Evolutionary conservation across 2,113 vertebrate genomes (phyloP).

Genomic region (Daboia siamensis): DNA sequence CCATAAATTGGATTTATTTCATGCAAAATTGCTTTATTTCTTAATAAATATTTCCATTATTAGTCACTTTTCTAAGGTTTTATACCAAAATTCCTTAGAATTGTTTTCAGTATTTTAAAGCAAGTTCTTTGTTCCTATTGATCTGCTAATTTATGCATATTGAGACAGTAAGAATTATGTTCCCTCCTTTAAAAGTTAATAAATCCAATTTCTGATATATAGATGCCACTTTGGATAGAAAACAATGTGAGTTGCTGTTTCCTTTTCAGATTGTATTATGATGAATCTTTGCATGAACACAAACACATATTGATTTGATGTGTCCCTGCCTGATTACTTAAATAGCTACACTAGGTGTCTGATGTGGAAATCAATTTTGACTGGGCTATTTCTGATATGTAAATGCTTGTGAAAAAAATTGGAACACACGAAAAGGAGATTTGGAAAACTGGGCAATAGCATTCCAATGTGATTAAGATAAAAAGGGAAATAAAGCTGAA

Average conservation of each 20-base stretch:
- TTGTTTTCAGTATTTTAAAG: not conserved
- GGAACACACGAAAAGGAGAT: slow-evolving; percentile 16
- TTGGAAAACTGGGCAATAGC: slow-evolving; percentile 22
- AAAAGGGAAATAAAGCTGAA: slow-evolving; percentile 6
- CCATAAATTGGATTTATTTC: not conserved
- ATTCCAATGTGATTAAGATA: slow-evolving; percentile 16
- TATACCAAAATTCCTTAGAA: not conserved
- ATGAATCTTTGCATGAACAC: slow-evolving; percentile 46
- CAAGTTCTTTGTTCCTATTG: not conserved
- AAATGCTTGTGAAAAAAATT: slow-evolving; percentile 49
- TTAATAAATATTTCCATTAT: not conserved
- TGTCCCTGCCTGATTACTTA: slow-evolving; percentile 44
- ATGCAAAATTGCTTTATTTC: not conserved
- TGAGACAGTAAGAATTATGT: slow-evolving; percentile 49
- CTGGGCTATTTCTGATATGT: slow-evolving; percentile 52
- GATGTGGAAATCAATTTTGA: slow-evolving; percentile 56
- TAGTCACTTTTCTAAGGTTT: not conserved
- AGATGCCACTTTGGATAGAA: slow-evolving; percentile 30
- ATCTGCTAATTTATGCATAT: slow-evolving; percentile 48
- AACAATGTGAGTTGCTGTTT: slow-evolving; percentile 1
- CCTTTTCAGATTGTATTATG: slow-evolving; percentile 36
- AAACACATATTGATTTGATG: slow-evolving; percentile 50
- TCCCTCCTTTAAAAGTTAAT: slow-evolving; percentile 40
- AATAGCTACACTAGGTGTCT: slow-evolving; percentile 38
- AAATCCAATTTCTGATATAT: slow-evolving; percentile 34